Evolutionary conservation across 2,888 invertebrate genomes (phyloP), one percentile per base, ranked within the genome.

Genomic region (Ditula angustiorana): DNA sequence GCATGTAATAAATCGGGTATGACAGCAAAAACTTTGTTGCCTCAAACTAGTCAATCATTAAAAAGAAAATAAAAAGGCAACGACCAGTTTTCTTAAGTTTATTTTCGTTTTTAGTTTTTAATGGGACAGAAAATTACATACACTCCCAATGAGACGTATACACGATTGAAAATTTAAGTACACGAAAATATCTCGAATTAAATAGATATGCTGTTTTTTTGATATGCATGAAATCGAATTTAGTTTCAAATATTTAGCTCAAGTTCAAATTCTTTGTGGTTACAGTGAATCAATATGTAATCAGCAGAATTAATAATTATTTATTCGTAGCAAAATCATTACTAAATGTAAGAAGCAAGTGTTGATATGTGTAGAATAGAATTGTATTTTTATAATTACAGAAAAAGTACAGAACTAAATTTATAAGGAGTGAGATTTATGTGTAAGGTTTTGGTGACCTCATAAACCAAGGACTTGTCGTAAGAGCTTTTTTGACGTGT

Each of bases 141-240:
- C 72, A 71, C 58, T 71, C 71, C 59, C 60, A 64, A 58, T 67
- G 63, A 67, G 67, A 69, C 69, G 71, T 76, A 76, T 74, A 75
- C 72, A 69, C 30, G 60, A 63, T 33, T 69, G 64, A 64, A 64
- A 64, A 52, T 24, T 35, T 35, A 53, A 53, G 26, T 37, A 59
- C 58, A 37, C 46, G 47, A 62, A 63, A 58, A 50, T 61, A 37
- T 55, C 41, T 68, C 47, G 64, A 71, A 73, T 65, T 69, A 69
- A 72, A 67, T 71, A 74, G 78, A 80, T 81, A 81, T 81, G 80
- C 75, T 64, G 74, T 67, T 71, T 69, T 70, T 74, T 72, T 78
- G 83, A 83, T 83, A 83, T 84, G 84, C 78, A 76, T 76, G 61
- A 57, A 53, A 23, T 62, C 11, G 35, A 62, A 57, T 57, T 59